A percentile compares a stretch with the other conserved stretches of the same genome.
These are phyloP conservation scores for Yasuhikotakia modesta DNA, from an alignment of 2,797 vertebrate genomes.

Conservation along the genomic window DNA sequence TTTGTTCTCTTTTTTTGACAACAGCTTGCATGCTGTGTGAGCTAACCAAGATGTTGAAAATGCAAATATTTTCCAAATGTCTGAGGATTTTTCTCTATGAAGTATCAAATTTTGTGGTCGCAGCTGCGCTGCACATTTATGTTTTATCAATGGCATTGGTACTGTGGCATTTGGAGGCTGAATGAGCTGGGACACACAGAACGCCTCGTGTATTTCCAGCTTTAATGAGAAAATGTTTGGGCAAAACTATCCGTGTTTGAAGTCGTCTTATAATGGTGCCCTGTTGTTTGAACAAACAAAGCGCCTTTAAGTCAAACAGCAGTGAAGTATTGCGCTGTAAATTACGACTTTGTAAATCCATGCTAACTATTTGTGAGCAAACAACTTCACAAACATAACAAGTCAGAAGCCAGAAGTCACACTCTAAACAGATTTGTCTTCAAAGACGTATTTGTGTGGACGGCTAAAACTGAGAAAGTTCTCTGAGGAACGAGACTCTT, in stretches of 20 bases:
- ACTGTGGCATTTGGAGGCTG: conserved; percentile 56
- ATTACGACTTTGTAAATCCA: conserved; percentile 17
- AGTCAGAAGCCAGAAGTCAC: conserved; percentile 26
- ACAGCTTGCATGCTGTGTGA: conserved; percentile 59
- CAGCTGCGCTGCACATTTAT: conserved; percentile 74
- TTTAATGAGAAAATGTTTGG: conserved; percentile 44
- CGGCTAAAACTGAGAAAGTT: conserved; percentile 13
- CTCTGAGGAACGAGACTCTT: not conserved
- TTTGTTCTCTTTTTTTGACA: conserved; percentile 61
- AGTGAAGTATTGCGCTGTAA: not conserved
- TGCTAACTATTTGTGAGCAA: conserved; percentile 43
- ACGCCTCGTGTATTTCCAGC: conserved; percentile 16
- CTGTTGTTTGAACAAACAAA: conserved; percentile 25
- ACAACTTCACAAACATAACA: conserved; percentile 27
- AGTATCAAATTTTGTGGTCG: conserved; percentile 74
- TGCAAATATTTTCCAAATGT: conserved; percentile 72
- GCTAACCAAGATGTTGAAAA: conserved; percentile 66
- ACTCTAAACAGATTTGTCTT: conserved; percentile 29
- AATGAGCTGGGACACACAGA: conserved; percentile 9
- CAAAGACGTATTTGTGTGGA: conserved; percentile 26
- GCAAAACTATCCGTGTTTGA: conserved; percentile 26
- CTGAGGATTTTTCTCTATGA: conserved; percentile 65
- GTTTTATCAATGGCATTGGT: conserved; percentile 72
- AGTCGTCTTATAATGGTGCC: conserved; percentile 20
- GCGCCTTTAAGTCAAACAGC: conserved; percentile 32